Evolutionary conservation across 2,113 vertebrate genomes (phyloP), one percentile per base, ranked within the genome.

Genomic region (Aegotheles bennettii): DNA sequence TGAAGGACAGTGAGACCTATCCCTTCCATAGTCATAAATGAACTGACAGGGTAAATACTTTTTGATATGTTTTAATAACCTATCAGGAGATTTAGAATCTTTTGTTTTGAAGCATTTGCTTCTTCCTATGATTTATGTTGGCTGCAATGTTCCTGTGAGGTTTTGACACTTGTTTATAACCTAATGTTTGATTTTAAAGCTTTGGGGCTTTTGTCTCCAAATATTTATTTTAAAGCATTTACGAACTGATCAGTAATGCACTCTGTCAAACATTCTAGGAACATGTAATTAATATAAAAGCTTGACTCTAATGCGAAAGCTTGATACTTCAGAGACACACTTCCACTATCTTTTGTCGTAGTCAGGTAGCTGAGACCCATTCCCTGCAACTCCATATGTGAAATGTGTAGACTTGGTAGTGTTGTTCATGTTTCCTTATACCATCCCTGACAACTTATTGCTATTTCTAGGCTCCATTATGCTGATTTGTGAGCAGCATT

Each of bases 211-310:
- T 93, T 2, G 0, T 50, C 26, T 84, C 73, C 45, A 87, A 93
- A 89, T 81, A 91, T 87, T 84, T 94, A 59, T 90, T 94, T 81
- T 77, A 81, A 91, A 87, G 18, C 26, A 21, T 84, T 92, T 77
- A 25, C 1, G 1, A 74, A 63, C 16, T 74, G 43, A 81, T 77
- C 56, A 51, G 33, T 67, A 93, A 78, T 65, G 59, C n/a, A 67
- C 56, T 88, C 45, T 64, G 36, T 67, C 1, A 0, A 93, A 64
- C 12, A 14, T 81, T 87, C 50, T 48, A 17, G 29, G 38, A 77
- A 70, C 2, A 24, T 2, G 1, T 45, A 38, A 78, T 87, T 78
- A 71, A 68, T 53, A 51, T 7, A 82, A 94, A 87, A 79, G 31
- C 28, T 68, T 89, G 40, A 50, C 21, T 74, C 18, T 45, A 47